phyloP scores from a whole-genome alignment of 2,888 invertebrate species.

The Xestia rhomboidea region DNA sequence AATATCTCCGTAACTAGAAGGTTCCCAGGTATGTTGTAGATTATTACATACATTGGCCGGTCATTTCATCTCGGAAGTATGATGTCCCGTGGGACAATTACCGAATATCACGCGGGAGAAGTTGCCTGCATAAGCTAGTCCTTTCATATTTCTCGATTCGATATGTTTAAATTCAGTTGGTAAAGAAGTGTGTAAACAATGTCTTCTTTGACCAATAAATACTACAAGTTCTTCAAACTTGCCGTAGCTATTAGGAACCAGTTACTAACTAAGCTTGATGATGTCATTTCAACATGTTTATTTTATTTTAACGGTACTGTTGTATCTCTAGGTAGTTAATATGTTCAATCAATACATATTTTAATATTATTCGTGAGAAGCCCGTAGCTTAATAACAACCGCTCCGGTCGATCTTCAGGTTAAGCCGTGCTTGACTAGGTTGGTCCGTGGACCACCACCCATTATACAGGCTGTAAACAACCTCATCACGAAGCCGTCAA shows the following conservation, averaged over 20 bases:
- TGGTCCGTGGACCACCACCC: neutral
- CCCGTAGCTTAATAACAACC: neutral
- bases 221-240: neutral
- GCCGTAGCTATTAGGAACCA: neutral
- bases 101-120: too few relatives aligned
- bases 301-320: neutral
- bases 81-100: too few relatives aligned
- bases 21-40: too few relatives aligned
- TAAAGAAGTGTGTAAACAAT: slow-evolving; percentile 9
- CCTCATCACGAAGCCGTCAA: too few relatives aligned
- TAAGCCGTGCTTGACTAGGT: neutral
- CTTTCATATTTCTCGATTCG: neutral
- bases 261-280: slow-evolving; percentile 11
- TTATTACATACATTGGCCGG: too few relatives aligned
- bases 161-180: neutral
- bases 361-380: neutral
- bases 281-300: slow-evolving; percentile 16
- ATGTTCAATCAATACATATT: neutral
- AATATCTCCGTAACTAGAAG: too few relatives aligned
- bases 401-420: neutral
- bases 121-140: too few relatives aligned
- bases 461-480: too few relatives aligned
- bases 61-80: too few relatives aligned
- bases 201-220: neutral
- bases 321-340: neutral